Conservation (phyloP, 2,888 invertebrate species). For the Luperina testacea region DNA sequence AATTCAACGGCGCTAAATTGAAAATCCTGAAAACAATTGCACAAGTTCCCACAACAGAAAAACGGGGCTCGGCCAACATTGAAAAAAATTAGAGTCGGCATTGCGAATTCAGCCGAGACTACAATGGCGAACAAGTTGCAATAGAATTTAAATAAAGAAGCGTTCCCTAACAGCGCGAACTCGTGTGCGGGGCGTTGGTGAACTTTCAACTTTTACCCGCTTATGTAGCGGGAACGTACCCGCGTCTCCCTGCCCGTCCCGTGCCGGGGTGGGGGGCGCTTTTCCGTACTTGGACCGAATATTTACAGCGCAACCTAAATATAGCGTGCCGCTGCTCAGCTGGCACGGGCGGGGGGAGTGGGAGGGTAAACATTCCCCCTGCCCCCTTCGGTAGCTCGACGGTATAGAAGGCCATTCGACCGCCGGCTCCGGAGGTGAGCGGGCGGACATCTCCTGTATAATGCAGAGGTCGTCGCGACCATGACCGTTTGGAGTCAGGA, state of each 20-base stretch:
- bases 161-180: constrained; percentile 85
- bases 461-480: constrained; percentile 80
- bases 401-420: constrained; percentile 83
- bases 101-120: constrained; percentile 84
- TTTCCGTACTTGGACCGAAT: constrained; percentile 89
- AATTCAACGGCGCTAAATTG: constrained; percentile 76
- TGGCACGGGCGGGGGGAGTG: constrained; percentile 82
- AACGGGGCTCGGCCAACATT: constrained; percentile 76
- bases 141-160: constrained; percentile 90
- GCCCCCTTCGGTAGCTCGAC: constrained; percentile 69
- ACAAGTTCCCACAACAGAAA: constrained; percentile 73
- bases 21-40: constrained; percentile 77
- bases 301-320: constrained; percentile 90
- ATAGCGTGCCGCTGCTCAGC: constrained; percentile 90
- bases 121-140: constrained; percentile 90
- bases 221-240: constrained; percentile 79
- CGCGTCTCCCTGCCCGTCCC: constrained; percentile 68
- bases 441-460: constrained; percentile 81
- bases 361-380: constrained; percentile 86
- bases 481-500: constrained; percentile 81
- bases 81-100: constrained; percentile 83
- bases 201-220: constrained; percentile 90
- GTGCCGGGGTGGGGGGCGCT: constrained; percentile 69
- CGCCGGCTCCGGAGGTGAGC: constrained; percentile 82
- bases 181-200: constrained; percentile 86